phyloP scores from a whole-genome alignment of 53 echinoderm and acorn worm species.

The Holothuria scabra region DNA sequence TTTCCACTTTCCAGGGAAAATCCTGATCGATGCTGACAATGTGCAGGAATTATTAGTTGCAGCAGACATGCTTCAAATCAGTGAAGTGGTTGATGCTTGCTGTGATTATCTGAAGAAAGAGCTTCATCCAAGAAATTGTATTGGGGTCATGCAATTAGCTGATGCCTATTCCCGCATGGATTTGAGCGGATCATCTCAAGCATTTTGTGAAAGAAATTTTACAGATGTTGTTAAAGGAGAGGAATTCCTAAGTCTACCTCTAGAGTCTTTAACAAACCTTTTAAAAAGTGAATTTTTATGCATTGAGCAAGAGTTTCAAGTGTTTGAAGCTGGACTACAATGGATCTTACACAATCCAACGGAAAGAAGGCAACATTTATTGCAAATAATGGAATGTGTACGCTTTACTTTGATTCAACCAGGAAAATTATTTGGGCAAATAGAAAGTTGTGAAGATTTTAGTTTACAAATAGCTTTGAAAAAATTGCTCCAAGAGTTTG shows the following conservation, averaged over 20 bases:
- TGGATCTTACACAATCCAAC: constrained; percentile 82
- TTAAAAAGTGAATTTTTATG: constrained; percentile 78
- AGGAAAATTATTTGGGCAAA: constrained; percentile 71
- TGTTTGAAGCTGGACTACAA: constrained; percentile 77
- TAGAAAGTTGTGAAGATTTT: constrained; percentile 77
- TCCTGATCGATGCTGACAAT: constrained; percentile 66
- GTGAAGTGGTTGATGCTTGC: constrained; percentile 73
- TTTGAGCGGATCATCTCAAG: constrained; percentile 56
- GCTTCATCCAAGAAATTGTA: constrained; percentile 90
- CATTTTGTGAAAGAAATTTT: constrained; percentile 75
- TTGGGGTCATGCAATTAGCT: constrained; percentile 84
- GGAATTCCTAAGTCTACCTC: constrained; percentile 73
- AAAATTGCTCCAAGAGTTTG: constrained; percentile 78
- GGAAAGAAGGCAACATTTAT: constrained; percentile 61
- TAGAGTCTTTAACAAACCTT: constrained; percentile 60
- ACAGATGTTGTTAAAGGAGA: constrained; percentile 69
- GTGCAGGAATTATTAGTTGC: constrained; percentile 86
- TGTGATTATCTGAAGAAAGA: constrained; percentile 82
- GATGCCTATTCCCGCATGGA: constrained; percentile 70
- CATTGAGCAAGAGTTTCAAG: constrained; percentile 90
- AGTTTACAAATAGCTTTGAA: constrained; percentile 80
- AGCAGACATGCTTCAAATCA: constrained; percentile 92
- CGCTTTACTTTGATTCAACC: constrained; percentile 81
- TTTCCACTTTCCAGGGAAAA: constrained; percentile 62
- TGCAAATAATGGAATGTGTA: constrained; percentile 75